phyloP scores from a whole-genome alignment of 2,113 vertebrate species.

The Albula glossodonta region DNA sequence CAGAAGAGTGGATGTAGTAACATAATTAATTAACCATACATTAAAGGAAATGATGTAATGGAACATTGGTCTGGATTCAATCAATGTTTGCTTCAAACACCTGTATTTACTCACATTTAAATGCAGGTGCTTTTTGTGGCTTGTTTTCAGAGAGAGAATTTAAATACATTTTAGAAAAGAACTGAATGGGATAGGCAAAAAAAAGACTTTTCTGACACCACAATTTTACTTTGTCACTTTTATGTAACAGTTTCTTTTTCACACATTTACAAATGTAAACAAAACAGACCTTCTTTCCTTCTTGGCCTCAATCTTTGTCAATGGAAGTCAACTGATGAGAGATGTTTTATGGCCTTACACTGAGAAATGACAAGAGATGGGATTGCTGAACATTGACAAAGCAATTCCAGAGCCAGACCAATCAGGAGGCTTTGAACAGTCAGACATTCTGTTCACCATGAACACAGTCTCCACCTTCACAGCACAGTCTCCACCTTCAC shows the following conservation, averaged over 20 bases:
- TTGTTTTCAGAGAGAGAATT: too few species aligned
- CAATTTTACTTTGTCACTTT: neutral
- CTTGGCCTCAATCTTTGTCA: neutral
- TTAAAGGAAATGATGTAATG: neutral
- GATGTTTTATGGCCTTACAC: neutral
- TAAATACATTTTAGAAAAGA: too few species aligned
- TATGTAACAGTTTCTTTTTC: neutral
- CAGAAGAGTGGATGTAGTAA: neutral
- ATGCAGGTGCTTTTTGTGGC: too few species aligned
- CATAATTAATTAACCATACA: neutral
- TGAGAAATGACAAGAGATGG: neutral
- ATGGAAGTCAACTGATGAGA: neutral
- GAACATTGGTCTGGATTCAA: neutral
- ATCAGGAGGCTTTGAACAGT: neutral
- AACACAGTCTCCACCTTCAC: neutral
- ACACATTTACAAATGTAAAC: slow-evolving; percentile 2
- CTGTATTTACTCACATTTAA: neutral
- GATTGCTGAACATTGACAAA: neutral
- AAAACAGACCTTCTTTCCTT: neutral
- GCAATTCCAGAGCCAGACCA: neutral
- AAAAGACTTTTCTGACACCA: neutral
- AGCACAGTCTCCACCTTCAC: too few species aligned
- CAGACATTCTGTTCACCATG: neutral
- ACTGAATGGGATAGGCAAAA: neutral
- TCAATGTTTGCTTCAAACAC: neutral